Evolutionary conservation across 2,888 invertebrate species (phyloP).

Genomic region (Caenorhabditis afra): DNA sequence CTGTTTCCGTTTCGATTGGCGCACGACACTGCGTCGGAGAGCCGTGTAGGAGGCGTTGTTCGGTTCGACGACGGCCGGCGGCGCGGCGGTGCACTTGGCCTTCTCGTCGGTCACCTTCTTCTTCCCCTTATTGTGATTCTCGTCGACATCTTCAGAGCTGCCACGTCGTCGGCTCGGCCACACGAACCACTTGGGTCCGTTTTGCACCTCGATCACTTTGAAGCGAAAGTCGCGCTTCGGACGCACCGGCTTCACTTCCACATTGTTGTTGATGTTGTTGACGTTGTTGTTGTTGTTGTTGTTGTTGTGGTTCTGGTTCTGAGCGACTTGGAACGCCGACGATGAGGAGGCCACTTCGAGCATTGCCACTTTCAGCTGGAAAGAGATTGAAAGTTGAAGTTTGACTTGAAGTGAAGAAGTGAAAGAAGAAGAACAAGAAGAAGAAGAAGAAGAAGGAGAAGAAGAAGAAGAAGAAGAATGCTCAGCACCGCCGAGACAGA

Average conservation of each 20-base stretch:
- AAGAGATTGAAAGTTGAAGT: neutral
- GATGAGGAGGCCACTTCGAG: slow-evolving; percentile 45
- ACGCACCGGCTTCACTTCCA: slow-evolving; percentile 45
- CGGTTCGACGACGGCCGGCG: no score
- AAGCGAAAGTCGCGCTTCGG: slow-evolving; percentile 74
- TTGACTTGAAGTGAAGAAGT: neutral
- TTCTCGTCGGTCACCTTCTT: no score
- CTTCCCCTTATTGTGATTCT: slow-evolving; percentile 64
- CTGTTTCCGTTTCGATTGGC: slow-evolving; percentile 64
- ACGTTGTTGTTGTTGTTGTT: slow-evolving; percentile 50
- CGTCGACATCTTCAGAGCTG: slow-evolving; percentile 66
- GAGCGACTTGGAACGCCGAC: slow-evolving; percentile 17
- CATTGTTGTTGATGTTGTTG: slow-evolving; percentile 52
- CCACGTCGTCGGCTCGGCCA: slow-evolving; percentile 70
- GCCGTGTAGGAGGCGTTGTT: slow-evolving; percentile 62
- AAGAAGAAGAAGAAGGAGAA: slow-evolving; percentile 8
- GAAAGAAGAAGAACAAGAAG: neutral
- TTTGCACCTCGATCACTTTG: slow-evolving; percentile 72
- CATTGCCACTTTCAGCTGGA: slow-evolving; percentile 16
- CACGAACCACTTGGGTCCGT: slow-evolving; percentile 75
- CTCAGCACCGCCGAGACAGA: no score
- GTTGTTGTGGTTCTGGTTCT: slow-evolving; percentile 19
- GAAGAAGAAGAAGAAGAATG: neutral
- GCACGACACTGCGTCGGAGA: slow-evolving; percentile 63
- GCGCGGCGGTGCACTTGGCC: no score